A percentile compares a stretch with the other conserved stretches of the same genome.
phyloP scores from a whole-genome alignment of 1,140 invertebrate genomes.

The Heliconius nattereri region DNA sequence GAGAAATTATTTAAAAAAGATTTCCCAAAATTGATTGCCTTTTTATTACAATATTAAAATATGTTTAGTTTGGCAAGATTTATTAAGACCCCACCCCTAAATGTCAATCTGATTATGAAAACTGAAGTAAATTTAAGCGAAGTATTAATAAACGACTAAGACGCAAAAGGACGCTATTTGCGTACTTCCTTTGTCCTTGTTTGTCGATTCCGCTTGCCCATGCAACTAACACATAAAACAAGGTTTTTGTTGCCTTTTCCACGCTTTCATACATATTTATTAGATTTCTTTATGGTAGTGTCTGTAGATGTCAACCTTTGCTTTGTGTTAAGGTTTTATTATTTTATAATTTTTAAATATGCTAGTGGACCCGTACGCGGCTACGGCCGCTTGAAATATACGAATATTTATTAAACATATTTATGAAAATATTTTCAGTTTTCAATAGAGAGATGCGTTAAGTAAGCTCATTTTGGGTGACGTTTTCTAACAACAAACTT shows the following conservation, averaged over 20 bases:
- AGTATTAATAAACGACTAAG: not conserved
- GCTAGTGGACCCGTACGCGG: no score
- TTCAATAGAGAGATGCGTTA: no score
- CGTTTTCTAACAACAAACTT: no score
- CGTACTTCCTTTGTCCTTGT: conserved; percentile 5
- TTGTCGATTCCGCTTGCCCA: not conserved
- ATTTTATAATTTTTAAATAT: not conserved
- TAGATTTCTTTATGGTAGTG: conserved; percentile 9
- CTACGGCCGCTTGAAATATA: no score
- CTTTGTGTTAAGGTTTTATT: not conserved
- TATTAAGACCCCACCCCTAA: not conserved
- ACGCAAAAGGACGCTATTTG: conserved; percentile 12
- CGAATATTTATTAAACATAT: no score
- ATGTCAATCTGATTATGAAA: not conserved
- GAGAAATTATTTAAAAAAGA: no score
- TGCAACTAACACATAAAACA: conserved; percentile 16
- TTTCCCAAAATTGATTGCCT: no score
- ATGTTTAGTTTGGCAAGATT: no score
- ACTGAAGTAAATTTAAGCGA: not conserved
- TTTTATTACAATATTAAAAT: no score
- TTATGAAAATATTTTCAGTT: no score
- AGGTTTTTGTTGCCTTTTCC: conserved; percentile 18
- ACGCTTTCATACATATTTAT: conserved; percentile 18
- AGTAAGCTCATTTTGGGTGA: no score
- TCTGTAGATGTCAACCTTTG: not conserved